These are phyloP conservation scores for Loriculus beryllinus DNA, from an alignment of 2,797 vertebrate species.

Conservation along the genomic window DNA sequence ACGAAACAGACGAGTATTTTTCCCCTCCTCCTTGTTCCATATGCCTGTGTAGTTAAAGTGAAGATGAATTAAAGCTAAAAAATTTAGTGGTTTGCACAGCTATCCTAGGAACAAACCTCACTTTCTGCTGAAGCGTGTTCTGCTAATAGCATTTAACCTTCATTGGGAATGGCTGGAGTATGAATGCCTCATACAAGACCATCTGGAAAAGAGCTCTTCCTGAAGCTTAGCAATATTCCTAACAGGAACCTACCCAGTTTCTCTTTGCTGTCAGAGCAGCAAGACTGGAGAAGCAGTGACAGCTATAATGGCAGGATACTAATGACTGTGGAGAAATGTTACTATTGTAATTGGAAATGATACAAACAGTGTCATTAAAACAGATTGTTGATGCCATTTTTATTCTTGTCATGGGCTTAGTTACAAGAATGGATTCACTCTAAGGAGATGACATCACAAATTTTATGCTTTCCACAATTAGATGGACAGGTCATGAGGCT, in stretches of 20 bases:
- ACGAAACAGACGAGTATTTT: neutral
- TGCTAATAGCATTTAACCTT: neutral
- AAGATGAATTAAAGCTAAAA: neutral
- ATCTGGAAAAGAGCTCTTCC: neutral
- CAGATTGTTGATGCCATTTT: constrained; percentile 15
- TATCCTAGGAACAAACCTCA: neutral
- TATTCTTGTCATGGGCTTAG: constrained; percentile 15
- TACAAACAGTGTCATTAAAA: neutral
- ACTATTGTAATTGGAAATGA: neutral
- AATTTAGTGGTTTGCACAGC: neutral
- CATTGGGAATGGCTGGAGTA: neutral
- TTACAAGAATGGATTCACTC: neutral
- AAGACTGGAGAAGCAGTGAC: neutral
- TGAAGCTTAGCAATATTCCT: neutral
- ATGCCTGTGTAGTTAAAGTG: neutral
- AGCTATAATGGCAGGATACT: neutral
- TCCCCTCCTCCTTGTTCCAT: neutral
- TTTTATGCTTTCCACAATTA: neutral
- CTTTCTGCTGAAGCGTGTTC: neutral
- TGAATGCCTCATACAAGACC: neutral
- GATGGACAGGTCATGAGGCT: neutral
- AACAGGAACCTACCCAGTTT: neutral
- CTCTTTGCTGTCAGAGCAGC: neutral
- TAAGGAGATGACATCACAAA: neutral
- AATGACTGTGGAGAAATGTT: constrained; percentile 4